Conservation (phyloP, 2,113 vertebrate genomes). For the Plectropomus leopardus region DNA sequence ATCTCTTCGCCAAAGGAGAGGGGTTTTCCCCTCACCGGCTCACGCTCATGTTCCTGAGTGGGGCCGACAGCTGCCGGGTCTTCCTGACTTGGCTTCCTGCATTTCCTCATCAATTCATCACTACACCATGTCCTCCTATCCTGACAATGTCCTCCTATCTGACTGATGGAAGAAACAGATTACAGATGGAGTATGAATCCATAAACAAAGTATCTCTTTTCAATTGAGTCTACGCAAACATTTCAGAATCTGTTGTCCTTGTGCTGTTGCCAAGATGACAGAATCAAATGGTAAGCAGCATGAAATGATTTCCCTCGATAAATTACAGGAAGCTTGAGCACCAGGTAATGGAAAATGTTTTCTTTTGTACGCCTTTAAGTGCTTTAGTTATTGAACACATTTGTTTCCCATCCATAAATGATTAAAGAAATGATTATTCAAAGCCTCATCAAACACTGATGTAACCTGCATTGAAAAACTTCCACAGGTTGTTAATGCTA, state of each 20-base stretch:
- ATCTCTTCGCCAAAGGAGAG: constrained; percentile 7
- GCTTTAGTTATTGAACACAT: constrained; percentile 35
- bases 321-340: constrained; percentile 55
- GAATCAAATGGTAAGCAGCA: constrained; percentile 2
- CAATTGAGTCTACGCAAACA: background rate
- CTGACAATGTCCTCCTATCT: constrained; percentile 25
- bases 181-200: constrained; percentile 9
- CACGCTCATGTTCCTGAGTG: constrained; percentile 34
- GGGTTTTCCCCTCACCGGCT: constrained; percentile 52
- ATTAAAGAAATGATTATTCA: constrained; percentile 20
- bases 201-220: constrained; percentile 3
- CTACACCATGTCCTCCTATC: background rate
- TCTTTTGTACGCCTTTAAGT: constrained; percentile 54
- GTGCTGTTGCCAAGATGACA: constrained; percentile 19
- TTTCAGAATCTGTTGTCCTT: background rate
- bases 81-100: constrained; percentile 71
- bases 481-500: background rate
- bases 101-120: constrained; percentile 60
- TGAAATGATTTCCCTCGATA: constrained; percentile 31
- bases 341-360: constrained; percentile 57
- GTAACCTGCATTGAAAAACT: background rate
- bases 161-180: constrained; percentile 2
- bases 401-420: constrained; percentile 37
- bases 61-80: constrained; percentile 68
- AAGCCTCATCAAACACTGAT: background rate